phyloP scores from a whole-genome alignment of 2,797 vertebrate genomes.

The Pangasius sanitwongsei region DNA sequence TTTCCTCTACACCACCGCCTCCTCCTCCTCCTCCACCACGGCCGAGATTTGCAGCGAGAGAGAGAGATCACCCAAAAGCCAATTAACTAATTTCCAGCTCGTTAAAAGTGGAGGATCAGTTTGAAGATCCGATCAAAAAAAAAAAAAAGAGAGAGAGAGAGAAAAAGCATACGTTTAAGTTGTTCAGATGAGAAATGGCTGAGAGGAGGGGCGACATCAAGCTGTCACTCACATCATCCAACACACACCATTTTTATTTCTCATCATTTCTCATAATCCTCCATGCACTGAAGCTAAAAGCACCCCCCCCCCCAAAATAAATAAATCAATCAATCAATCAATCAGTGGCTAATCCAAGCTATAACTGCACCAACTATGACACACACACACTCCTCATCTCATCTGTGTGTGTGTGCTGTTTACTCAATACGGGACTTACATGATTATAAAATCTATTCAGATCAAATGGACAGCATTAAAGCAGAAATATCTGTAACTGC shows the following conservation, averaged over 20 bases:
- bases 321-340: background rate
- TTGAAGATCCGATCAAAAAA: background rate
- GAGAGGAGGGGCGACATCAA: constrained; percentile 10
- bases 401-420: background rate
- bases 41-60: constrained; percentile 48
- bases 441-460: background rate
- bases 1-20: constrained; percentile 30
- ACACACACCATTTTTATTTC: background rate
- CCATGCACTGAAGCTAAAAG: too few relatives aligned
- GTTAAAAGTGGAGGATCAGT: constrained; percentile 41
- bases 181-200: background rate
- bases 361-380: background rate
- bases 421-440: background rate
- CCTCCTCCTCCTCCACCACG: background rate
- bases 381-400: background rate
- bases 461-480: too few relatives aligned
- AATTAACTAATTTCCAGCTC: constrained; percentile 65
- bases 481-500: background rate
- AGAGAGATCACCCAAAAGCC: constrained; percentile 72
- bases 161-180: too few relatives aligned
- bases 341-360: background rate
- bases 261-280: background rate
- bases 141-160: background rate
- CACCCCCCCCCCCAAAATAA: too few relatives aligned
- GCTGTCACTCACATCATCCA: constrained; percentile 16